A percentile compares a stretch with the other conserved stretches of the same genome.
These are phyloP conservation scores for Tipula confusa DNA, from an alignment of 2,888 invertebrate genomes.

Conservation along the genomic window DNA sequence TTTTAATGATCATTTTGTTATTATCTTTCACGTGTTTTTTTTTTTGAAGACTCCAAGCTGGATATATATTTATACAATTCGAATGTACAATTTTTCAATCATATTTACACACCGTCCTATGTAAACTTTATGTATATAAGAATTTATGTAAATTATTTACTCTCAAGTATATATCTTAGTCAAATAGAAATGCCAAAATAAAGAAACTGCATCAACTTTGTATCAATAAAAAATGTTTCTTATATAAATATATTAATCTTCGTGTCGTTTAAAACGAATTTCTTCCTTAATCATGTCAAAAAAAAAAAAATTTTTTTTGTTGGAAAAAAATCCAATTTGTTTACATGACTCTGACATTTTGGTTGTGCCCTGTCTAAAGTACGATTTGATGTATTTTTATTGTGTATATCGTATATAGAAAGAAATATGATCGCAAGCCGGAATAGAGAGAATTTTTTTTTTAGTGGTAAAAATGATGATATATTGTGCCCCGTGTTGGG, in stretches of 20 bases:
- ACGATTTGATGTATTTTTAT: background rate
- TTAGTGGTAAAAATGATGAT: background rate
- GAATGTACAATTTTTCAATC: background rate
- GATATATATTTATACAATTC: background rate
- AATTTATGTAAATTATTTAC: too few relatives aligned
- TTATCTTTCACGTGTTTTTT: background rate
- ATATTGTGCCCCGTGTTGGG: background rate
- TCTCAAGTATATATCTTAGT: background rate
- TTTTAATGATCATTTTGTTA: background rate
- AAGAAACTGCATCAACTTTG: background rate
- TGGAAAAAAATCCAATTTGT: background rate
- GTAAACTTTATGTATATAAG: background rate
- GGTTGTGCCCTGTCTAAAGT: background rate
- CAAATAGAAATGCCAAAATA: background rate
- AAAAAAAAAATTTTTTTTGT: background rate
- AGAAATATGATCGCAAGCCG: background rate
- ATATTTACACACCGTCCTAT: background rate
- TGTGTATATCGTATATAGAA: background rate
- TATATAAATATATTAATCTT: background rate
- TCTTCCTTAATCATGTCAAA: conserved; percentile 16
- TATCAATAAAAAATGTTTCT: background rate
- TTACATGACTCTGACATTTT: conserved; percentile 15
- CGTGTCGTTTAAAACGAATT: background rate
- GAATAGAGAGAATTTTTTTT: background rate
- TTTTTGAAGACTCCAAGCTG: background rate